Evolutionary conservation across 2,113 vertebrate species (phyloP).

Genomic region (Sminthopsis crassicaudata): DNA sequence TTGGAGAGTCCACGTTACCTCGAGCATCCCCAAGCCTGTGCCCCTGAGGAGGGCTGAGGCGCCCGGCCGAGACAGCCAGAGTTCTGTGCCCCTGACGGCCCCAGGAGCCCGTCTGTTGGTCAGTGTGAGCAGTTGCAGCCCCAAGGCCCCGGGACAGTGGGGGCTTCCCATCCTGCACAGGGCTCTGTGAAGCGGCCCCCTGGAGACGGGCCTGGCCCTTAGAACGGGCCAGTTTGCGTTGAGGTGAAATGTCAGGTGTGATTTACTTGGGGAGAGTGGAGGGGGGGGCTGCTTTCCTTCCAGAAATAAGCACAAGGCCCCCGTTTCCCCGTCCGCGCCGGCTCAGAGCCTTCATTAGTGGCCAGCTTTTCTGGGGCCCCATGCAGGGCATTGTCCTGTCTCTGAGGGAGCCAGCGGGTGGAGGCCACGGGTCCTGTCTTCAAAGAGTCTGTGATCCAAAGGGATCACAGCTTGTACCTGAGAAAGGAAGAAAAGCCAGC

Average conservation of each 20-base stretch:
- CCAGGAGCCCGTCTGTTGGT: not conserved
- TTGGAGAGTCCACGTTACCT: no score
- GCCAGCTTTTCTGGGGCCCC: not conserved
- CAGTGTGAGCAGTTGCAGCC: not conserved
- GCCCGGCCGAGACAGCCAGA: no score
- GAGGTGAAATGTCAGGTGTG: not conserved
- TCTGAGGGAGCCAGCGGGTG: not conserved
- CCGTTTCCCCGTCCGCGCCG: no score
- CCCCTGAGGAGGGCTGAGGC: not conserved
- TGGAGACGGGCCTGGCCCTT: slow-evolving; percentile 33
- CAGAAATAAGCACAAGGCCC: not conserved
- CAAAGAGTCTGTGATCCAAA: not conserved
- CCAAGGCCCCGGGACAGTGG: not conserved
- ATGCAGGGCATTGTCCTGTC: not conserved
- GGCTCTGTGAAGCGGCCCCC: not conserved
- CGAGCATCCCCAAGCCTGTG: not conserved
- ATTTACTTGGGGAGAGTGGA: not conserved
- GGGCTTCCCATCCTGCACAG: not conserved
- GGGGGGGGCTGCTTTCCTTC: not conserved
- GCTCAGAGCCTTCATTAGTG: not conserved
- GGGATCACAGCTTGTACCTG: not conserved
- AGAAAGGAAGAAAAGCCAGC: not conserved
- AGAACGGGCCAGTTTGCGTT: not conserved
- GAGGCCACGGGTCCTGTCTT: not conserved
- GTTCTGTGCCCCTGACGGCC: not conserved